Conservation (phyloP, 2,888 invertebrate genomes). For the Crioceris asparagi region DNA sequence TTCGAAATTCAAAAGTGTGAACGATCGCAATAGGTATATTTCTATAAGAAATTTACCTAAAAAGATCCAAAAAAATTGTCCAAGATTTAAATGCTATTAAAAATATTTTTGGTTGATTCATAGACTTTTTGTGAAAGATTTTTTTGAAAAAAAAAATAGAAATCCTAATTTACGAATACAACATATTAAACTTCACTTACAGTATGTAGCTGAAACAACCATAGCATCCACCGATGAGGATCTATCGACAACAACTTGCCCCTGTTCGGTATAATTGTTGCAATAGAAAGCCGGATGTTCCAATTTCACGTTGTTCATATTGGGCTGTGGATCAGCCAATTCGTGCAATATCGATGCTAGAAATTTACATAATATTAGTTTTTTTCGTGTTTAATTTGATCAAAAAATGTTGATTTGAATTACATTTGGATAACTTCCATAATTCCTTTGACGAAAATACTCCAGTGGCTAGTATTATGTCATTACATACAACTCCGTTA, state of each 20-base stretch:
- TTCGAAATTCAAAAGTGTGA: too few relatives aligned
- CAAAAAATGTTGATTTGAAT: slow-evolving; percentile 11
- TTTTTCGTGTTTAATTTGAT: neutral
- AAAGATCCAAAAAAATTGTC: too few relatives aligned
- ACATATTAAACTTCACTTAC: slow-evolving; percentile 49
- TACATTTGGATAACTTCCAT: slow-evolving; percentile 90
- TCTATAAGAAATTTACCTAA: too few relatives aligned
- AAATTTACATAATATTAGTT: slow-evolving; percentile 18
- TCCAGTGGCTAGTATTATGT: slow-evolving; percentile 98
- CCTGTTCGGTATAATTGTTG: slow-evolving; percentile 66
- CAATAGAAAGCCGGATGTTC: slow-evolving; percentile 76
- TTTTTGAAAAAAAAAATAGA: too few relatives aligned
- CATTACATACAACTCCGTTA: slow-evolving; percentile 97
- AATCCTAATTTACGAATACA: too few relatives aligned
- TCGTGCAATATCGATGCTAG: slow-evolving; percentile 92
- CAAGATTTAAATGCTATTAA: too few relatives aligned
- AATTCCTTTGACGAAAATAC: slow-evolving; percentile 99
- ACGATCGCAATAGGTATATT: too few relatives aligned
- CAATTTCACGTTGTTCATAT: slow-evolving; percentile 65
- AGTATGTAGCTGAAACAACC: slow-evolving; percentile 68
- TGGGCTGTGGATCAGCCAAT: slow-evolving; percentile 58
- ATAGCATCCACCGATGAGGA: slow-evolving; percentile 43
- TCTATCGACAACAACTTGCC: slow-evolving; percentile 44
- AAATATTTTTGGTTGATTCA: too few relatives aligned
- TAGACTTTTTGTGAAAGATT: too few relatives aligned